A percentile compares a stretch with the other conserved stretches of the same genome.
Evolutionary conservation across 2,888 invertebrate species (phyloP).

Genomic region (Villa cingulata): DNA sequence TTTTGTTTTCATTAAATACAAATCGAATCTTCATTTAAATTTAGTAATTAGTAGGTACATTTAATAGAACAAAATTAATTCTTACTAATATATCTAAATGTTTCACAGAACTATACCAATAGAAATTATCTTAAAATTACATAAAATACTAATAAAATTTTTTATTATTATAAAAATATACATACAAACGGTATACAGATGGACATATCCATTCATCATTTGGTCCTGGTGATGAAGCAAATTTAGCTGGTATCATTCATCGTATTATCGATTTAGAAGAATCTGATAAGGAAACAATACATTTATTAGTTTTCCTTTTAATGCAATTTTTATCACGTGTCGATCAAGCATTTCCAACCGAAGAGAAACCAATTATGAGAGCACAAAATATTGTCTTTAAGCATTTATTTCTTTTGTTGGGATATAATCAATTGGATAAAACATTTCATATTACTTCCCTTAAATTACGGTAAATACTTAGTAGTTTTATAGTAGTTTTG

Average conservation of each 20-base stretch:
- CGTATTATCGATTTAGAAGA: conserved; percentile 87
- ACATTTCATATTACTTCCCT: conserved; percentile 83
- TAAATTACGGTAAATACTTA: conserved; percentile 57
- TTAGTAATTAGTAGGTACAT: no score
- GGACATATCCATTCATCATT: conserved; percentile 74
- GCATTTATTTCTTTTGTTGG: conserved; percentile 82
- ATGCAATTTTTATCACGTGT: conserved; percentile 88
- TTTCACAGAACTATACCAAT: no score
- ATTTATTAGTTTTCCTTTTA: conserved; percentile 83
- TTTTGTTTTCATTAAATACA: no score
- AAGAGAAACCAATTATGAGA: conserved; percentile 67
- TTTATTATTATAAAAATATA: no score
- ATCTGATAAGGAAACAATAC: conserved; percentile 89
- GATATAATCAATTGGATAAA: conserved; percentile 84
- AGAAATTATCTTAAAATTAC: no score
- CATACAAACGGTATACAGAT: no score
- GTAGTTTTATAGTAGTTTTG: no score
- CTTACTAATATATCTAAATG: no score
- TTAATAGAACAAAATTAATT: no score
- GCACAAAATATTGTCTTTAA: conserved; percentile 77
- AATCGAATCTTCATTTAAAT: no score
- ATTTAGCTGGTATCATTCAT: conserved; percentile 64
- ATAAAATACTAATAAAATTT: no score
- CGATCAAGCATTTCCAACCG: conserved; percentile 71
- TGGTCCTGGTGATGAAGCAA: conserved; percentile 68